Conservation (phyloP, 2,113 vertebrate genomes). For the Misgurnus mizolepis region DNA sequence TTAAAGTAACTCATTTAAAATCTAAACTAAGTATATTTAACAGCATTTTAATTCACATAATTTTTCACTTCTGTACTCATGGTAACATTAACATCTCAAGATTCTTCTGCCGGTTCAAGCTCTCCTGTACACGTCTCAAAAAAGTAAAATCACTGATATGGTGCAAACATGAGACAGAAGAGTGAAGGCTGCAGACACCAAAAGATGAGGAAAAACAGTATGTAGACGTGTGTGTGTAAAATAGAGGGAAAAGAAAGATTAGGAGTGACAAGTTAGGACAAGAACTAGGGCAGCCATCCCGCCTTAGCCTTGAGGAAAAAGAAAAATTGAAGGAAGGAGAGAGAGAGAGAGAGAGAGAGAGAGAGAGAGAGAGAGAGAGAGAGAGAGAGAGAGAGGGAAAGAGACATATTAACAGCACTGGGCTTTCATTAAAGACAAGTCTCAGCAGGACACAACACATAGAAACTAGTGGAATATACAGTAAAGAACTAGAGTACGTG, state of each 20-base stretch:
- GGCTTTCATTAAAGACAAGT: constrained; percentile 54
- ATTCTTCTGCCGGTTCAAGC: background rate
- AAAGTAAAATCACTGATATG: background rate
- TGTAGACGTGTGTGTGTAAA: background rate
- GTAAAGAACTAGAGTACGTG: constrained; percentile 30
- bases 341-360: too few species aligned
- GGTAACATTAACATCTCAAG: background rate
- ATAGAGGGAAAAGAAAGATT: background rate
- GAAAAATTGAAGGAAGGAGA: constrained; percentile 40
- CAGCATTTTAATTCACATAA: too few species aligned
- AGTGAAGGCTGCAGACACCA: background rate
- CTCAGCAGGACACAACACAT: constrained; percentile 55
- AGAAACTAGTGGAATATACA: constrained; percentile 33
- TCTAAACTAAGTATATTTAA: too few species aligned
- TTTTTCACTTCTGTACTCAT: too few species aligned
- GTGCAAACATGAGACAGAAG: background rate
- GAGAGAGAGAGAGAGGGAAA: constrained; percentile 48
- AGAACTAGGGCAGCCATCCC: background rate
- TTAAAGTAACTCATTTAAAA: too few species aligned
- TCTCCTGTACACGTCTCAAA: too few species aligned
- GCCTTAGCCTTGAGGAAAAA: constrained; percentile 25
- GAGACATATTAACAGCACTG: constrained; percentile 28
- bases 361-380: too few species aligned
- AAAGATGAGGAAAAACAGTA: background rate
- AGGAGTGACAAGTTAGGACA: constrained; percentile 1